Percentiles rank a stretch among this genome's conserved stretches.
Conservation (phyloP, 2,113 vertebrate genomes). For the Bubo scandiacus region DNA sequence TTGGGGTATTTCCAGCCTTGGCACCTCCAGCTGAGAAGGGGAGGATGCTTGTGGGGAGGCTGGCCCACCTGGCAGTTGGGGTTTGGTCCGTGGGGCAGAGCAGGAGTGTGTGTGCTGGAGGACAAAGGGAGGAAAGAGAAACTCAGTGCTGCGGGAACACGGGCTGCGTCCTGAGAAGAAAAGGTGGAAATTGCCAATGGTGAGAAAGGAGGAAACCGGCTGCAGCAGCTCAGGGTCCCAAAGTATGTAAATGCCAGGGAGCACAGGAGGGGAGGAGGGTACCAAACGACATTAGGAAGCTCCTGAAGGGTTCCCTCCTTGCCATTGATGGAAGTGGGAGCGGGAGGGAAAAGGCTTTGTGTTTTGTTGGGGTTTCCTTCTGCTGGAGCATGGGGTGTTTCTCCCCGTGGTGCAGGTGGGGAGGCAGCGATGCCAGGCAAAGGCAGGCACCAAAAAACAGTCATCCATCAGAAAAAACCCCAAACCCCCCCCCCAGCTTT, state of each 20-base stretch:
- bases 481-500: neutral
- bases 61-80: neutral
- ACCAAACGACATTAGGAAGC: neutral
- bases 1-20: neutral
- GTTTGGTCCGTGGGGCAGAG: neutral
- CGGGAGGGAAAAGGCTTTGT: neutral
- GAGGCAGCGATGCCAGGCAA: neutral
- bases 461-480: no score
- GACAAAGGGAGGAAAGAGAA: slow-evolving; percentile 35
- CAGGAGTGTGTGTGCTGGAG: neutral
- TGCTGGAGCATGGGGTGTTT: accelerated
- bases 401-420: accelerated
- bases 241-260: neutral
- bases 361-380: neutral
- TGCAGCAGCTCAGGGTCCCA: accelerated
- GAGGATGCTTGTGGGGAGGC: neutral
- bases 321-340: accelerated
- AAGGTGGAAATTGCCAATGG: slow-evolving; percentile 14
- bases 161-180: neutral
- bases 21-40: neutral
- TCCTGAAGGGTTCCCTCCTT: neutral
- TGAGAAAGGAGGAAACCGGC: slow-evolving; percentile 40
- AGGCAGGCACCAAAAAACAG: neutral
- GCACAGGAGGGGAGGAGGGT: neutral
- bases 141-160: accelerated